Evolutionary conservation across 2,797 vertebrate genomes (phyloP).

Genomic region (Carapus acus): DNA sequence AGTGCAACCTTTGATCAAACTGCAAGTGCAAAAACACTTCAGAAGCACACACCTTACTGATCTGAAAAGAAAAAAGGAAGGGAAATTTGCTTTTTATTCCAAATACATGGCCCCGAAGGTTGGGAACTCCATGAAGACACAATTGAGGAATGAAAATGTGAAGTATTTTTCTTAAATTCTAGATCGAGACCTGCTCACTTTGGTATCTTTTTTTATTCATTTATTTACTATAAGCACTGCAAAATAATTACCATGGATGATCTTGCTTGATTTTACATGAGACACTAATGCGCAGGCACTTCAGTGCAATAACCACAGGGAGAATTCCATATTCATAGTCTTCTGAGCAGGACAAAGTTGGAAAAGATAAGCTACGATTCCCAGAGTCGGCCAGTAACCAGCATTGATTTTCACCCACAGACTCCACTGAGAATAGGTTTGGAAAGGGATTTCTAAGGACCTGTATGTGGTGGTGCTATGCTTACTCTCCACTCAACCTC

Average conservation of each 20-base stretch:
- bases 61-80: slow-evolving; percentile 17
- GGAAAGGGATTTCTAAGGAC: slow-evolving; percentile 20
- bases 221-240: slow-evolving; percentile 1
- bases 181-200: no score
- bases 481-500: slow-evolving; percentile 6
- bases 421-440: slow-evolving; percentile 15
- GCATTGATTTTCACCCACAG: slow-evolving; percentile 37
- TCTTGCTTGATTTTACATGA: neutral
- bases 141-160: no score
- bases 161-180: no score
- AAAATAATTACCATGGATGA: neutral
- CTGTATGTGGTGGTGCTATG: slow-evolving; percentile 18
- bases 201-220: no score
- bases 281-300: neutral
- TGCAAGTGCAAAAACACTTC: slow-evolving; percentile 29
- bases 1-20: slow-evolving; percentile 25
- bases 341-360: slow-evolving; percentile 18
- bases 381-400: slow-evolving; percentile 33
- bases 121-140: no score
- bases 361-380: slow-evolving; percentile 35
- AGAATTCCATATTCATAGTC: neutral
- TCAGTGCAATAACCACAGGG: neutral
- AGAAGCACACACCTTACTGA: slow-evolving; percentile 17
- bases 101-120: slow-evolving; percentile 17
- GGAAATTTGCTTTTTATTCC: slow-evolving; percentile 16